Conservation (phyloP, 1,140 invertebrate species). For the Drosophila seguyi region DNA sequence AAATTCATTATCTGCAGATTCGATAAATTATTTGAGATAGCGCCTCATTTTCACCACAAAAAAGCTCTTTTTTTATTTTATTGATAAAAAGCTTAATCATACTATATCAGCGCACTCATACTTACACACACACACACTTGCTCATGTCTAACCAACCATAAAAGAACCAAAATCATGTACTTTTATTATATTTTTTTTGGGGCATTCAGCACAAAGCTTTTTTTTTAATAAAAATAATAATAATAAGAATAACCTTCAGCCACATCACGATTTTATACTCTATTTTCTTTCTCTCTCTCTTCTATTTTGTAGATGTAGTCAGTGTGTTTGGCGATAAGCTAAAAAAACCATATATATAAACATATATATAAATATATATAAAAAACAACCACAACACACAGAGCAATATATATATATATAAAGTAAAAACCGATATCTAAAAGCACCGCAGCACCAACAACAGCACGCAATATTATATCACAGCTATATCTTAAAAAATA, state of each 20-base stretch:
- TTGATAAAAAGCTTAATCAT: slow-evolving; percentile 34
- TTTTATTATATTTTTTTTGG: slow-evolving; percentile 10
- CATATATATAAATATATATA: slow-evolving; percentile 47
- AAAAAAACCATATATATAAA: slow-evolving; percentile 68
- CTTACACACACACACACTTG: slow-evolving; percentile 15
- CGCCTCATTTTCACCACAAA: slow-evolving; percentile 7
- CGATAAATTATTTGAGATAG: slow-evolving; percentile 22
- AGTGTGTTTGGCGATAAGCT: slow-evolving; percentile 91
- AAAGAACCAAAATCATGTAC: slow-evolving; percentile 30
- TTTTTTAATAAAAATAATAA: slow-evolving; percentile 35
- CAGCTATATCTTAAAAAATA: slow-evolving; percentile 55
- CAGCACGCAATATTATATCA: slow-evolving; percentile 68
- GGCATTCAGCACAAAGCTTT: slow-evolving; percentile 32
- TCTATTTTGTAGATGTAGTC: slow-evolving; percentile 91
- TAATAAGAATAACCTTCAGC: slow-evolving; percentile 53
- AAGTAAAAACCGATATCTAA: slow-evolving; percentile 65
- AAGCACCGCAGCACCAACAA: slow-evolving; percentile 78
- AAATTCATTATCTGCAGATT: slow-evolving; percentile 8
- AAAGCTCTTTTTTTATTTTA: slow-evolving; percentile 14
- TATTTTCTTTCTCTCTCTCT: slow-evolving; percentile 85
- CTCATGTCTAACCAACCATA: slow-evolving; percentile 39
- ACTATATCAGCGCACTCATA: slow-evolving; percentile 22
- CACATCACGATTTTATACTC: slow-evolving; percentile 67
- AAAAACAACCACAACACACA: slow-evolving; percentile 56
- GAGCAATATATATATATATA: slow-evolving; percentile 46